Evolutionary conservation across 2,113 vertebrate genomes (phyloP).

Genomic region (Acanthisitta chloris): DNA sequence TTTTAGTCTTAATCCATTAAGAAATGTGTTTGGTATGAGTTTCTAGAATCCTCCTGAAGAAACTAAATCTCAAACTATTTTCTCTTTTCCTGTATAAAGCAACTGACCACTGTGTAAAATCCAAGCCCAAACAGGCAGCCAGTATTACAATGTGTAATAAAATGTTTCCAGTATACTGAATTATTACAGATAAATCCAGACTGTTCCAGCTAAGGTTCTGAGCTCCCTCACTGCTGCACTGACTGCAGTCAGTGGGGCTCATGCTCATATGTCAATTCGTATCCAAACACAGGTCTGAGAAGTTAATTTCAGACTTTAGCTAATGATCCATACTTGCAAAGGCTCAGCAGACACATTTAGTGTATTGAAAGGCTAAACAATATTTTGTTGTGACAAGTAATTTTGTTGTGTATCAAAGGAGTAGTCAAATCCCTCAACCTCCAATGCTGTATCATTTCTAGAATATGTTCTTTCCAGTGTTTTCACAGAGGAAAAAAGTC

Average conservation of each 20-base stretch:
- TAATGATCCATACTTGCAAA: background rate
- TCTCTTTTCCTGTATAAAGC: background rate
- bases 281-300: background rate
- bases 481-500: background rate
- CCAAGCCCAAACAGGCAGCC: background rate
- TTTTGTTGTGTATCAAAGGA: background rate
- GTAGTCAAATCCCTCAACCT: background rate
- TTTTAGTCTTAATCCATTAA: background rate
- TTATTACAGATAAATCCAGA: background rate
- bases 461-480: background rate
- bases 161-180: background rate
- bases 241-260: background rate
- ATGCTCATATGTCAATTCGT: background rate
- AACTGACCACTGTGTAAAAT: background rate
- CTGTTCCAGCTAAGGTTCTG: background rate
- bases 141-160: background rate
- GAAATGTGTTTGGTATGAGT: background rate
- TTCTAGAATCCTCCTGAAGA: background rate
- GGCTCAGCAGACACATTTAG: background rate
- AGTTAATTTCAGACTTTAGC: background rate
- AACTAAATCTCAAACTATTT: background rate
- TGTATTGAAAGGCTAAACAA: background rate
- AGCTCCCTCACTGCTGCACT: background rate
- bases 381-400: background rate
- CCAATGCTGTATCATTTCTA: background rate